A percentile compares a stretch with the other conserved stretches of the same genome.
These are phyloP conservation scores for Dinocampus coccinellae DNA, from an alignment of 2,888 invertebrate genomes.

Conservation along the genomic window DNA sequence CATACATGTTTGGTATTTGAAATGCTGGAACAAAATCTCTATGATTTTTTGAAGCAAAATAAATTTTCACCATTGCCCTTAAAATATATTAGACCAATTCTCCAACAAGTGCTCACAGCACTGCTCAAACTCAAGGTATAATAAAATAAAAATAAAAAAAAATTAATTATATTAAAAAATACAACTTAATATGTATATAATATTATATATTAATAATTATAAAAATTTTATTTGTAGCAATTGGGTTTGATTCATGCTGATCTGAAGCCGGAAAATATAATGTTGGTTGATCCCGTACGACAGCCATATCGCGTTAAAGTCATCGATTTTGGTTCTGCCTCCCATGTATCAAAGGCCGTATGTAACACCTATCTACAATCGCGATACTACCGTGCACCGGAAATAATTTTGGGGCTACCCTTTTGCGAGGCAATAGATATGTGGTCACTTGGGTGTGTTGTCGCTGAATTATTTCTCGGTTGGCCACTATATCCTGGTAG, in stretches of 20 bases:
- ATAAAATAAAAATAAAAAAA: background rate
- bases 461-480: conserved; percentile 98
- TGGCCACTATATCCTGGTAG: conserved; percentile 99
- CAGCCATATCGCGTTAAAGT: conserved; percentile 99
- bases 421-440: conserved; percentile 99
- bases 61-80: conserved; percentile 99
- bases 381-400: conserved; percentile 97
- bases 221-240: conserved; percentile 77
- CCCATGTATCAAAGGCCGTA: conserved; percentile 99
- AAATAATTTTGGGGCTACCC: conserved; percentile 96
- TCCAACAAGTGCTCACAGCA: conserved; percentile 94
- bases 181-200: background rate
- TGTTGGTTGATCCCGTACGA: conserved; percentile 98
- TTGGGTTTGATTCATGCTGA: conserved; percentile 99
- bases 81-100: conserved; percentile 97
- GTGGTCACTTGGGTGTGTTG: conserved; percentile 99
- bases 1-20: conserved; percentile 99
- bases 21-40: conserved; percentile 99
- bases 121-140: conserved; percentile 90
- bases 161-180: background rate
- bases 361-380: conserved; percentile 99
- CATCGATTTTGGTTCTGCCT: conserved; percentile 99
- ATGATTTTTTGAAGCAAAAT: conserved; percentile 99
- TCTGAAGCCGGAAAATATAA: conserved; percentile 99
- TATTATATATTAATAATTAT: background rate